Percentiles rank a stretch among this genome's conserved stretches.
These are phyloP conservation scores for Alaudala cheleensis DNA, from an alignment of 2,113 vertebrate genomes.

Conservation along the genomic window DNA sequence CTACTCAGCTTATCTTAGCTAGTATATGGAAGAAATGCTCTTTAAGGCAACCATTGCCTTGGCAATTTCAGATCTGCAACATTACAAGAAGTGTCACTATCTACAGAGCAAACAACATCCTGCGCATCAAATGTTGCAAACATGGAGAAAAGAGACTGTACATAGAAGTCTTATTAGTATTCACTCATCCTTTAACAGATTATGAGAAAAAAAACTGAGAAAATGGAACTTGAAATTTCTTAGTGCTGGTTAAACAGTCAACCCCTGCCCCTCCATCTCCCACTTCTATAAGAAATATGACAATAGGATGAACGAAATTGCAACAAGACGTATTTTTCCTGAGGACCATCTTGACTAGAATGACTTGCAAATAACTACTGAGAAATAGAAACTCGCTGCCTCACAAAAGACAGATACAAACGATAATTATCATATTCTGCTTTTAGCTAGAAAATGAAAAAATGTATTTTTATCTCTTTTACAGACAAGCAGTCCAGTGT, in stretches of 20 bases:
- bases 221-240: neutral
- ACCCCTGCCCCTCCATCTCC: too few relatives aligned
- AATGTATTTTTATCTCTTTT: neutral
- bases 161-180: neutral
- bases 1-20: neutral
- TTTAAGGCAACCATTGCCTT: neutral
- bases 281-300: neutral
- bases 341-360: neutral
- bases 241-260: neutral
- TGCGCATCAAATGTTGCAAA: neutral
- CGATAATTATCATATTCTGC: neutral
- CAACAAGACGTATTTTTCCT: slow-evolving; percentile 17
- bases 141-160: neutral
- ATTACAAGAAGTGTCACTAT: neutral
- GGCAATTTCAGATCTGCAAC: neutral
- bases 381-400: neutral
- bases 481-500: neutral
- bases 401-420: neutral
- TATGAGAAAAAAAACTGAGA: neutral
- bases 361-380: slow-evolving; percentile 21
- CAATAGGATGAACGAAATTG: neutral
- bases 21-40: neutral
- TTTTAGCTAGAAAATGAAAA: neutral
- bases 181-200: neutral
- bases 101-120: neutral